Conservation (phyloP, 2,113 vertebrate species). For the Triplophysa rosa region DNA sequence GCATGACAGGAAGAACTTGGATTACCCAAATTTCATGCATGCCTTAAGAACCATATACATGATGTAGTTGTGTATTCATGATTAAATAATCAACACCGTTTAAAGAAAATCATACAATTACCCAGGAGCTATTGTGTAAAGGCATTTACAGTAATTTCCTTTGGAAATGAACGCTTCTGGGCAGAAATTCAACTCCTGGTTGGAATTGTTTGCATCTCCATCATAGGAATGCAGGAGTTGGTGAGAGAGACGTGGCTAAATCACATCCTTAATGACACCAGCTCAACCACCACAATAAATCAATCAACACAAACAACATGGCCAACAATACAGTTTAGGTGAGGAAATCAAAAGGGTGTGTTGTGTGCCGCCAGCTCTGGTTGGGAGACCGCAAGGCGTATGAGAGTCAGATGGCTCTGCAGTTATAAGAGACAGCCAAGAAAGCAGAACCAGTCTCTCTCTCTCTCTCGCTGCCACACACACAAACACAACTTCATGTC, state of each 20-base stretch:
- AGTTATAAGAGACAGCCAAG: slow-evolving; percentile 57
- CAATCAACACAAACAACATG: slow-evolving; percentile 23
- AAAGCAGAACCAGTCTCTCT: slow-evolving; percentile 46
- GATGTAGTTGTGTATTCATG: neutral
- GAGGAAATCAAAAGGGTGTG: slow-evolving; percentile 28
- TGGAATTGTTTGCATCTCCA: neutral
- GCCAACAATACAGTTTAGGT: slow-evolving; percentile 47
- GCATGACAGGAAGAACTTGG: too few relatives aligned
- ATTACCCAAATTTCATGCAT: neutral
- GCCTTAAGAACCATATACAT: neutral
- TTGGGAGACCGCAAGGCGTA: slow-evolving; percentile 45
- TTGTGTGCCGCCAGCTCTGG: slow-evolving; percentile 46
- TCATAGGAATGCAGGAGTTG: neutral
- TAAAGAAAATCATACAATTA: neutral
- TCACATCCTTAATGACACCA: slow-evolving; percentile 5
- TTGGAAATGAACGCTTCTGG: neutral
- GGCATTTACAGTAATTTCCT: neutral
- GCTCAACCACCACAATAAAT: slow-evolving; percentile 10
- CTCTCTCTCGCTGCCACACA: slow-evolving; percentile 43
- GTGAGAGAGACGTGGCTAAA: neutral
- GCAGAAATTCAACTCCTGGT: neutral
- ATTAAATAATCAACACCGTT: neutral
- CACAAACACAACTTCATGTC: slow-evolving; percentile 50
- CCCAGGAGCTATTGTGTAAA: neutral
- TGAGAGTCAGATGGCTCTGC: slow-evolving; percentile 60